Base-by-base conservation (phyloP, 2,888 invertebrate genomes). In the Melanotus villosus region DNA sequence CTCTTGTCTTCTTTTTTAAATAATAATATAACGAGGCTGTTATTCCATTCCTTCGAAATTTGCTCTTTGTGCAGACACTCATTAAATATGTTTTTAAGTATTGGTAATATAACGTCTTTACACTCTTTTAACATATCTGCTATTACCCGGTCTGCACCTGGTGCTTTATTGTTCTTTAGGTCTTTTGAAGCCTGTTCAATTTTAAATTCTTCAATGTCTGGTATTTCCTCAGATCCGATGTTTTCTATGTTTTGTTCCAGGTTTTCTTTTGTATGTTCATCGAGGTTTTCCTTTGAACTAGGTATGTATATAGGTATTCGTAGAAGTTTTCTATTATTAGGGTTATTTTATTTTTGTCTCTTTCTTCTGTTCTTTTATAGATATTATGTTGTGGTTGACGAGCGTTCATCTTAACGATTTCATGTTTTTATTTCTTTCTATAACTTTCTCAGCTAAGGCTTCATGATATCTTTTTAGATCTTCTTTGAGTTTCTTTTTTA, bases 31-130 rank as follows among this genome's bases (percentile, higher is more conserved):
- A 23, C 14, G 21, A 50, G 12, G 12, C 26, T 30, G 6, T 50
- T 26, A 7, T 26, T 23, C 50, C 50, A 50, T 12, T n/a, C 30
- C 12, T 23, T 23, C 23, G 50, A 23, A 14, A 70, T 70, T 50
- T 23, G 3, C 7, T 10, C 30, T n/a, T n/a, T 30, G 14, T 26
- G 23, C 7, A 50, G 12, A 23, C 26, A 50, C 4, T 50, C 30
- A 12, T 50, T 50, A 14, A 50, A 50, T 50, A 50, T 9, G 4
- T n/a, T 50, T 19, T 12, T 23, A 21, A 50, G 7, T 12, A 18
- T 30, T 14, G 23, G 12, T 12, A 50, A n/a, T 3, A 50, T 23
- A 12, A 26, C 10, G 23, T 50, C n/a, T n/a, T 30, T 32, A 3
- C 47, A 19, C n/a, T 50, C 50, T 30, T 30, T 50, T 7, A 50